Evolutionary conservation across 2,888 invertebrate genomes (phyloP), one percentile per base, ranked within the genome.

Genomic region (Athetis lepigone): DNA sequence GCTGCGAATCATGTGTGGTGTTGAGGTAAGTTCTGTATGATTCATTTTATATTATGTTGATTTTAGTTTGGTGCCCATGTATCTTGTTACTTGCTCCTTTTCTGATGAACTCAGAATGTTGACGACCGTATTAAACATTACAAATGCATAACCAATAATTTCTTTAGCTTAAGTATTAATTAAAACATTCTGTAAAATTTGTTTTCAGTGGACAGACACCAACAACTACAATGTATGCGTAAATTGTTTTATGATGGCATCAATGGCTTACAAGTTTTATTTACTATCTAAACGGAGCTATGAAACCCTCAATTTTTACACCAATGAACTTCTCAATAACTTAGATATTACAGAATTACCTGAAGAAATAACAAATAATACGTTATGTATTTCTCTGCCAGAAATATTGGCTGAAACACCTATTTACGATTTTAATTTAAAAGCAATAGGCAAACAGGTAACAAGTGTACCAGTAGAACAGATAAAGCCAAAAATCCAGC

Each of bases 221-320:
- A 90, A 89, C 9, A 80, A 88, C 37, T 90, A 84, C 71, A 90
- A 85, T 78, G 82, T 92, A 1, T 95, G 94, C 57, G 63, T 85
- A 0, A 81, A 87, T 29, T 95, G 94, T 61, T 92, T 92, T 45
- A 72, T 79, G 21, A 73, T 80, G 18, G 91, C 93, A 4, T 87
- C 88, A 1, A 70, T 80, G 40, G 90, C 92, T 4, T 92, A 92
- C 59, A 90, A 92, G 59, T 94, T 95, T 67, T 90, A 86, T 62
- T 70, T 88, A 6, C 75, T 84, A 52, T 76, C 87, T 0, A 87
- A 86, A 73, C 70, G 81, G 0, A 91, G 85, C 58, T 80, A 90
- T 50, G 87, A 90, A 66, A 80, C 92, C 3, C 76, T 94, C 0
- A 76, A 87, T 9, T 88, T 85, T 67, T 93, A 92, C 61, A 78